These are phyloP conservation scores for Poeciliopsis infans DNA, from an alignment of 2,797 vertebrate genomes.

Conservation along the genomic window DNA sequence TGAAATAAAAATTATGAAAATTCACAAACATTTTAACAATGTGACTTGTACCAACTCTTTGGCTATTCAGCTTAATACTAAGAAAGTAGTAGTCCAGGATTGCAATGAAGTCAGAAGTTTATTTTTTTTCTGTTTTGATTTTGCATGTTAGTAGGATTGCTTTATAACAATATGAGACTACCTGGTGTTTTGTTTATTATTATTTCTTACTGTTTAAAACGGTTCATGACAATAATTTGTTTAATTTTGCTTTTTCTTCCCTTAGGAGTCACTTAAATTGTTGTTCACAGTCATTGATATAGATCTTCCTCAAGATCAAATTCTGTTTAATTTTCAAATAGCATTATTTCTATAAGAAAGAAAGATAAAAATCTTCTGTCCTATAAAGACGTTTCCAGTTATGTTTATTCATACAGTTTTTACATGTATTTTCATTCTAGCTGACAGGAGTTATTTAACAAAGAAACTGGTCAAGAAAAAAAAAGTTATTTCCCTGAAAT, in stretches of 20 bases:
- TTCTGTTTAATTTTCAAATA: background rate
- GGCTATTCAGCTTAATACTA: background rate
- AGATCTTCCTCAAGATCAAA: background rate
- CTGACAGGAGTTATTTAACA: constrained; percentile 64
- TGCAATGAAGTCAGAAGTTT: background rate
- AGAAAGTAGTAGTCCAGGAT: background rate
- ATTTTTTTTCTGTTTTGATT: background rate
- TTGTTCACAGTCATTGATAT: background rate
- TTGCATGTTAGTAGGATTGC: background rate
- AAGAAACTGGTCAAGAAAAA: constrained; percentile 50
- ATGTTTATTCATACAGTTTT: constrained; percentile 22
- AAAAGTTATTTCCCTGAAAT: constrained; percentile 50
- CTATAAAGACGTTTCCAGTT: background rate
- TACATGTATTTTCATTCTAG: constrained; percentile 47
- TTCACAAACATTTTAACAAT: background rate
- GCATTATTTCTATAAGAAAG: background rate
- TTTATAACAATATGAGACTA: background rate
- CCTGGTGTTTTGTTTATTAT: background rate
- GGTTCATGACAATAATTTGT: background rate
- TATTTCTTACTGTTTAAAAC: background rate
- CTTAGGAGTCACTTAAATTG: background rate
- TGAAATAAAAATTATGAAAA: background rate
- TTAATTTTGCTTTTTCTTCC: background rate
- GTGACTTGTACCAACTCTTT: background rate
- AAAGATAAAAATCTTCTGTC: constrained; percentile 1